Evolutionary conservation across 2,797 vertebrate species (phyloP), one percentile per base, ranked within the genome.

Genomic region (Coregonus ussuriensis): DNA sequence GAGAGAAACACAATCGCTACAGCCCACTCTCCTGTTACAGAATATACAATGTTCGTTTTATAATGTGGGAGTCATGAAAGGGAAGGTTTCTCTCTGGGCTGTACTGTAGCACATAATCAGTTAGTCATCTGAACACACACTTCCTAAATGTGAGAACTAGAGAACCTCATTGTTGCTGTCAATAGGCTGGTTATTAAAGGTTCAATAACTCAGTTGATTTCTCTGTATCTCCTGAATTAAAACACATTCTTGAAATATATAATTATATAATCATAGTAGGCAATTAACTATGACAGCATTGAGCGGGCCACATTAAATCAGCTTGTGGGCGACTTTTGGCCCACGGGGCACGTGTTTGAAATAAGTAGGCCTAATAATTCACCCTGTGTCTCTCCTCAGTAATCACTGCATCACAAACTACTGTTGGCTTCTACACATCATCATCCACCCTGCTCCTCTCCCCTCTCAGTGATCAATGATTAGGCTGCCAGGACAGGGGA

Each of bases 1-100:
- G 51, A 69, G 71, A 69, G 71, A 18, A 79, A 47, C 25, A 84
- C 77, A 78, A 83, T 74, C 11, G 77, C 66, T 7, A 52, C 35
- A 31, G 15, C 72, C 63, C 14, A 4, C 4, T 67, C 65, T 67
- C 65, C 65, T 31, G 4, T 67, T 67, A 67, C 14, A 67, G 65
- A 15, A 67, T 35, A 35, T 67, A 33, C 29, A 33, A 11, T 67
- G 15, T 31, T 31, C 1, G 3, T 35, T 67, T 67, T 67, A 47
- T 47, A 13, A 67, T 67, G 31, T 35, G 25, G n/a, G 14, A 66
- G 65, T 35, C 5, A 67, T 67, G 41, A 47, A 3, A 11, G 41
- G 41, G 41, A 47, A 47, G 41, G 41, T 67, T 35, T 15, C 1
- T 33, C 65, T 29, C 31, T 11, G 25, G 65, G 65, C 31, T 33